These are phyloP conservation scores for Mya arenaria DNA, from an alignment of 1,140 invertebrate species.

Conservation along the genomic window DNA sequence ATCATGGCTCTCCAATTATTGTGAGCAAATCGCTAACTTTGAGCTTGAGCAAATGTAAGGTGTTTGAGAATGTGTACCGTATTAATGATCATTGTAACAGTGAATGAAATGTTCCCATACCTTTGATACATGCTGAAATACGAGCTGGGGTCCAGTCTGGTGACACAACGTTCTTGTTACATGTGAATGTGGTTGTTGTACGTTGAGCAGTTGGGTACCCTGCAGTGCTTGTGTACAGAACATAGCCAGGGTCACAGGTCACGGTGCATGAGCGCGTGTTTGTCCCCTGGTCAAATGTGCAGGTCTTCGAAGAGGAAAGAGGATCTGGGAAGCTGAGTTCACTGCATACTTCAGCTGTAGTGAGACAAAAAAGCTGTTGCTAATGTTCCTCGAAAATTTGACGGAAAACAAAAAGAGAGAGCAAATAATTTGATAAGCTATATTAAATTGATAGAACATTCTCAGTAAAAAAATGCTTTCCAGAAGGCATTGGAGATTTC, in stretches of 20 bases:
- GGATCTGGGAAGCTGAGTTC: constrained; percentile 25
- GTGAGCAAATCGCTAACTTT: no score
- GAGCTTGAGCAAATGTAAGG: no score
- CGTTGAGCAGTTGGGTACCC: not conserved
- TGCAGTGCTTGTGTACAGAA: not conserved
- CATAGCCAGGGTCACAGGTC: constrained; percentile 20
- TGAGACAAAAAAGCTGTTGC: not conserved
- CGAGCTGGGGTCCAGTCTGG: not conserved
- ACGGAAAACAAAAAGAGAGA: no score
- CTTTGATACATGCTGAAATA: no score
- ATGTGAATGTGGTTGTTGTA: not conserved
- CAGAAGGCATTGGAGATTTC: no score
- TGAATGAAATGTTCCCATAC: no score
- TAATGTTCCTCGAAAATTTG: not conserved
- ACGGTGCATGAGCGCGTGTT: not conserved
- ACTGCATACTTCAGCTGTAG: constrained; percentile 37
- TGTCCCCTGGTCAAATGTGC: not conserved
- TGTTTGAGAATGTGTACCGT: no score
- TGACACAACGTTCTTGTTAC: not conserved
- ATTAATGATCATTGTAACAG: no score
- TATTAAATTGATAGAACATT: no score
- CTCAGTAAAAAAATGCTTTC: no score
- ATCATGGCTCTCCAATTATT: no score
- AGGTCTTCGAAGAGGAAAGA: not conserved
- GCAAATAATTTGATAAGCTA: no score